phyloP scores from a whole-genome alignment of 1,140 invertebrate genomes.

The Drosophila nikananu region DNA sequence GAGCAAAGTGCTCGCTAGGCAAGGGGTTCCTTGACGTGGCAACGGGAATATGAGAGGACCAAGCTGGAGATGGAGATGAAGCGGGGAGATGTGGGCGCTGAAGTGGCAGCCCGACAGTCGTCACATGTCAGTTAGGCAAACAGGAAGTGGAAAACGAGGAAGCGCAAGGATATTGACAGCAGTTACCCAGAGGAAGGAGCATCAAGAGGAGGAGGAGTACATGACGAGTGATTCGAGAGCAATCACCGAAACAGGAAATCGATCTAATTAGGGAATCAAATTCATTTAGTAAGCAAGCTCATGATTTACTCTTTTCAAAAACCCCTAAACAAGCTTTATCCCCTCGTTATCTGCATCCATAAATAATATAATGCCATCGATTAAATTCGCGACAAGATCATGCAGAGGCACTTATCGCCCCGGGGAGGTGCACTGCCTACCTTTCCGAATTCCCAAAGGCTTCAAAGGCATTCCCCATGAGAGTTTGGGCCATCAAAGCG shows the following conservation, averaged over 20 bases:
- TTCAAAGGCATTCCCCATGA: conserved; percentile 16
- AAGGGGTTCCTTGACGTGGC: conserved; percentile 38
- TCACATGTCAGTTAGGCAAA: conserved; percentile 66
- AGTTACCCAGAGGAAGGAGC: conserved; percentile 12
- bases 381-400: conserved; percentile 9
- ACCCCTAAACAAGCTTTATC: not conserved
- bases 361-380: not conserved
- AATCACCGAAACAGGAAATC: not conserved
- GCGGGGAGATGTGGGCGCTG: conserved; percentile 8
- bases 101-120: conserved; percentile 48
- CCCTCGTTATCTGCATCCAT: not conserved
- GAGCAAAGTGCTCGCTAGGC: conserved; percentile 50
- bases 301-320: not conserved
- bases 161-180: conserved; percentile 61
- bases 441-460: conserved; percentile 9
- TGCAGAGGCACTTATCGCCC: conserved; percentile 2
- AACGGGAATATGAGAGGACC: conserved; percentile 26
- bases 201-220: not conserved
- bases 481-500: conserved; percentile 31
- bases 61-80: not conserved
- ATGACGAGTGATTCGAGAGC: not conserved
- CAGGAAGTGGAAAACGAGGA: conserved; percentile 55
- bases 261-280: not conserved
- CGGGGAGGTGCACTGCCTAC: not conserved
- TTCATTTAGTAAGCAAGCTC: not conserved